These are phyloP conservation scores for Pseudomugil gertrudae DNA, from an alignment of 2,797 vertebrate species.

Conservation along the genomic window DNA sequence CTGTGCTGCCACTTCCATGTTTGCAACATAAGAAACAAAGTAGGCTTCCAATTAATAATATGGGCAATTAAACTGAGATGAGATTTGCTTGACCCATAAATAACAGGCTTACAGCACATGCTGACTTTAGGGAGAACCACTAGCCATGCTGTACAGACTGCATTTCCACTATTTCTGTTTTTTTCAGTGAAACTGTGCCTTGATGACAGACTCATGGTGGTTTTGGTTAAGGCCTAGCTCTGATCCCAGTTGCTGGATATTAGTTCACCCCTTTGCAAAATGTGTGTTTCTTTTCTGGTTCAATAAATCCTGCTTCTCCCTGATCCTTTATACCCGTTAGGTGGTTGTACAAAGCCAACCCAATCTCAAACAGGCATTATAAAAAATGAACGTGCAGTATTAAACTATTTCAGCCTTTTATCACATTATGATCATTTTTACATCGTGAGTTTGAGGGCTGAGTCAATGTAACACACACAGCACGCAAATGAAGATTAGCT, in stretches of 20 bases:
- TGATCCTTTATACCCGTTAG: background rate
- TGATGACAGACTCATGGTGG: background rate
- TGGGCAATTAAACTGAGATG: constrained; percentile 81
- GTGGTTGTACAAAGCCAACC: background rate
- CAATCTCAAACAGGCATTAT: background rate
- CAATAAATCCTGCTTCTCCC: constrained; percentile 1
- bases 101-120: constrained; percentile 66
- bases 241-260: background rate
- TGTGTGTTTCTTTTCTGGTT: background rate
- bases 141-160: background rate
- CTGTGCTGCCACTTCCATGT: constrained; percentile 55
- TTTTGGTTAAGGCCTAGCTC: background rate
- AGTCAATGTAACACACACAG: background rate
- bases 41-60: constrained; percentile 76
- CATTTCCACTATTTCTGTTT: background rate
- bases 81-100: constrained; percentile 76
- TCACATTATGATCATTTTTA: background rate
- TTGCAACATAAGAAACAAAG: constrained; percentile 55
- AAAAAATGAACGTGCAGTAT: background rate
- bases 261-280: background rate
- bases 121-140: constrained; percentile 14
- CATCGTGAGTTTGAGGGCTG: background rate
- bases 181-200: constrained; percentile 6
- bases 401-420: background rate
- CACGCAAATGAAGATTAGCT: too few relatives aligned